phyloP scores from a whole-genome alignment of 2,888 invertebrate species.

The Trachelus troglodyta region DNA sequence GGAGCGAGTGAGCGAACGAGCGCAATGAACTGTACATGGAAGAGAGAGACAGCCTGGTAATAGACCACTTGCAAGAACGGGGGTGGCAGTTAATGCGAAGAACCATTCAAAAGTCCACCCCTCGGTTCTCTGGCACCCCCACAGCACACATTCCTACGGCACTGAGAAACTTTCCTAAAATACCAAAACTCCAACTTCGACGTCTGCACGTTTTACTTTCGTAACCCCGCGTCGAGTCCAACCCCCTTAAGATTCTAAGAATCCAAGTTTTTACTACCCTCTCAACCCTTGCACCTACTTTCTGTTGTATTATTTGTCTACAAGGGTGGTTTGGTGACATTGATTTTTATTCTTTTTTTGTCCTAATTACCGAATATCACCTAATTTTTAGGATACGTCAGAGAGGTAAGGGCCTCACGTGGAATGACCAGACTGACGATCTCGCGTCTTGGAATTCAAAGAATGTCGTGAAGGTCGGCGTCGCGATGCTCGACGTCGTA shows the following conservation, averaged over 20 bases:
- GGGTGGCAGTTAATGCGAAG: constrained; percentile 44
- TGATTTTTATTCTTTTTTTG: too few species aligned
- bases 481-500: neutral
- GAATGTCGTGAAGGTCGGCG: neutral
- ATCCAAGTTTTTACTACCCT: too few species aligned
- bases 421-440: neutral
- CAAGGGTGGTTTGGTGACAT: too few species aligned
- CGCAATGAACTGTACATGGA: neutral
- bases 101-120: constrained; percentile 42
- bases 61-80: constrained; percentile 48
- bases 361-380: too few species aligned
- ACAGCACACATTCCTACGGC: neutral
- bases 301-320: too few species aligned
- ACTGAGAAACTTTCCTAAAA: constrained; percentile 1
- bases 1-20: constrained; percentile 23
- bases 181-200: constrained; percentile 1
- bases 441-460: neutral
- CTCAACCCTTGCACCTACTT: too few species aligned
- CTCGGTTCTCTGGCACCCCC: constrained; percentile 13
- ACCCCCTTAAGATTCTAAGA: too few species aligned
- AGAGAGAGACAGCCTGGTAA: constrained; percentile 40
- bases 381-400: too few species aligned
- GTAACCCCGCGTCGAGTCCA: too few species aligned
- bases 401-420: too few species aligned
- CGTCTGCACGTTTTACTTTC: too few species aligned